Conservation (phyloP, 2,113 vertebrate genomes). For the Sus scrofa region DNA sequence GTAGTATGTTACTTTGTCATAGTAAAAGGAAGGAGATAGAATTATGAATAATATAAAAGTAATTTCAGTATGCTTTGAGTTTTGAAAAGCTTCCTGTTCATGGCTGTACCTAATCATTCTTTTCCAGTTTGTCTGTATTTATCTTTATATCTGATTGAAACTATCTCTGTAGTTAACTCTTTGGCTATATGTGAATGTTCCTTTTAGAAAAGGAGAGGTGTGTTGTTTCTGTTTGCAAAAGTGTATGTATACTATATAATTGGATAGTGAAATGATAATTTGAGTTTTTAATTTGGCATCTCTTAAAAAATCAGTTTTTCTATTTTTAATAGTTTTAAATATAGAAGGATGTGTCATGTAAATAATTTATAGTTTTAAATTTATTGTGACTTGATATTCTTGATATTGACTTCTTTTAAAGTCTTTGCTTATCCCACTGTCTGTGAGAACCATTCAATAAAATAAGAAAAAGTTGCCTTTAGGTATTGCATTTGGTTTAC, state of each 20-base stretch:
- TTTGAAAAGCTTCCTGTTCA: slow-evolving; percentile 53
- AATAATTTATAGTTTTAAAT: slow-evolving; percentile 66
- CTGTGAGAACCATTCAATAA: slow-evolving; percentile 77
- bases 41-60: slow-evolving; percentile 51
- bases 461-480: slow-evolving; percentile 69
- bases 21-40: slow-evolving; percentile 39
- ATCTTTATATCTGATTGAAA: slow-evolving; percentile 66
- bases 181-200: slow-evolving; percentile 52
- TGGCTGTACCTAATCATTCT: slow-evolving; percentile 46
- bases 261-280: slow-evolving; percentile 63
- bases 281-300: slow-evolving; percentile 57
- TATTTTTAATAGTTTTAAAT: slow-evolving; percentile 64
- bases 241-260: slow-evolving; percentile 47
- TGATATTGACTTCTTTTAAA: slow-evolving; percentile 66
- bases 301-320: slow-evolving; percentile 59
- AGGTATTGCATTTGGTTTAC: slow-evolving; percentile 73
- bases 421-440: slow-evolving; percentile 62
- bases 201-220: slow-evolving; percentile 62
- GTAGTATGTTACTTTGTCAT: slow-evolving; percentile 31
- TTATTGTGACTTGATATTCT: slow-evolving; percentile 66
- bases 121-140: slow-evolving; percentile 62
- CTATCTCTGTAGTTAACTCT: slow-evolving; percentile 55
- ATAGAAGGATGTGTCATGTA: slow-evolving; percentile 68
- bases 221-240: slow-evolving; percentile 45
- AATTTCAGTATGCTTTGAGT: slow-evolving; percentile 60